Base-by-base conservation (phyloP, 2,113 vertebrate genomes). In the Clarias gariepinus region DNA sequence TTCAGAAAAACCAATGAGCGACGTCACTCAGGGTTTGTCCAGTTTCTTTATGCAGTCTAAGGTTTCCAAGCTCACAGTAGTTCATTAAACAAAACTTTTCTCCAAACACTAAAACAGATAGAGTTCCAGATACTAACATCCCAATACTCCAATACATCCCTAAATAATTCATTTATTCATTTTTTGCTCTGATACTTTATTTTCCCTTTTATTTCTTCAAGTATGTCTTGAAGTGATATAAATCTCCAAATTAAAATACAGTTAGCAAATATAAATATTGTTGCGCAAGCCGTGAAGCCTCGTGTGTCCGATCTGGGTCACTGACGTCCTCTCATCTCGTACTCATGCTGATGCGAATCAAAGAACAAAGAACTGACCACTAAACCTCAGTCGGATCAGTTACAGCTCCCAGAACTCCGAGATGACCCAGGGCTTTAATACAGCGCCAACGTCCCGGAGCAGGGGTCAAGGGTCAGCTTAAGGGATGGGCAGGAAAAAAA, bases 401-500 rank as follows among this genome's bases (percentile, higher is more conserved):
- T 66, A 82, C 60, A 66, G 6, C n/a, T 69, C 81, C n/a, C 13
- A 53, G 81, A 53, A 68, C 52, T 52, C 13, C 15, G 23, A 9
- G 0, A 33, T 36, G n/a, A 58, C 13, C 53, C 63, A 16, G 5
- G 47, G n/a, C 64, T 83, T 83, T 57, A 33, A 16, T 53, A n/a
- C 23, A 61, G 36, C 7, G 12, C 23, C 57, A 47, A 12, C 68
- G 13, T 41, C 64, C 41, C 52, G 33, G 18, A 28, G 81, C 68
- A 66, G 9, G 80, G 69, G 41, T 71, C 69, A 86, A 71, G 58
- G 58, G 47, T 87, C 79, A 58, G 47, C 33, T 74, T 76, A 57
- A 73, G 85, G 85, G 81, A 86, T 76, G 85, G 78, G 85, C 85
- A 81, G 78, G 84, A 25, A 55, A 78, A 53, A 78, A 53, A 74